These are phyloP conservation scores for Desoria tigrina DNA, from an alignment of 2,888 invertebrate species.

Conservation along the genomic window DNA sequence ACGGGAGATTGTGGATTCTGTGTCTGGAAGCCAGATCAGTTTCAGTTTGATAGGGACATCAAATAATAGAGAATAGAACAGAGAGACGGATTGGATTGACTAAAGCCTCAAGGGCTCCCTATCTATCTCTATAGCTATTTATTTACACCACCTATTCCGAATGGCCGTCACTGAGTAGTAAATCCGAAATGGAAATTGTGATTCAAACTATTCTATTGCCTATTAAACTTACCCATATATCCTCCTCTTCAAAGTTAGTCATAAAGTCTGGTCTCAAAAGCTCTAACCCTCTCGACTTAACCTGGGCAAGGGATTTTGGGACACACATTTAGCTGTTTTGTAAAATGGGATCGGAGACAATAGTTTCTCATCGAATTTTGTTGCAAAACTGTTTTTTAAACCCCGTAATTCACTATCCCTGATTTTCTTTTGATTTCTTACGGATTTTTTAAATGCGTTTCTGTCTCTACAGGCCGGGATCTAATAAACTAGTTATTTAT, in stretches of 20 bases:
- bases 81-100: slow-evolving; percentile 11
- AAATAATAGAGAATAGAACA: slow-evolving; percentile 4
- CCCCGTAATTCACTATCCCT: no score
- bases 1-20: no score
- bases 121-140: background rate
- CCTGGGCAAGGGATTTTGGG: no score
- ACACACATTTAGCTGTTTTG: no score
- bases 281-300: slow-evolving; percentile 4
- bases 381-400: no score
- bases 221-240: slow-evolving; percentile 28
- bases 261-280: background rate
- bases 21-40: background rate
- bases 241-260: slow-evolving; percentile 10
- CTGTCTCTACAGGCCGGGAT: no score
- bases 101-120: background rate
- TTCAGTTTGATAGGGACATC: slow-evolving; percentile 12
- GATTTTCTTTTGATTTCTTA: no score
- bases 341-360: background rate
- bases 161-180: slow-evolving; percentile 9
- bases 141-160: no score
- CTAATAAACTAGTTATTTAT: no score
- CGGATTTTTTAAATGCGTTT: no score
- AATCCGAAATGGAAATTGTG: slow-evolving; percentile 30
- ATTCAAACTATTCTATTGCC: slow-evolving; percentile 31
- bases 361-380: no score